Percentiles rank a stretch among this genome's conserved stretches.
These are phyloP conservation scores for Mastomys natalensis DNA, from an alignment of 2,113 vertebrate genomes.

Conservation along the genomic window DNA sequence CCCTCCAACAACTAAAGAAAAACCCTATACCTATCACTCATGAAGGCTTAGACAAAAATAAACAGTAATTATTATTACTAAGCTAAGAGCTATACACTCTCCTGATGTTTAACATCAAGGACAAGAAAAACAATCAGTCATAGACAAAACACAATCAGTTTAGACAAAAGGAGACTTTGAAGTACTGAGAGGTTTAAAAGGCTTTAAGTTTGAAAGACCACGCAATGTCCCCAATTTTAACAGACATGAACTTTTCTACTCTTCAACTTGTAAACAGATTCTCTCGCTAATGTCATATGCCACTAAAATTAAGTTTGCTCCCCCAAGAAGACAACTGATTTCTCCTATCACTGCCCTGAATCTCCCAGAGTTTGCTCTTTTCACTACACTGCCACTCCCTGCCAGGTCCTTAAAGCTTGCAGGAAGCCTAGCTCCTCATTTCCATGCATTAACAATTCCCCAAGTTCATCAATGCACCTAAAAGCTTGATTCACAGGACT, in stretches of 20 bases:
- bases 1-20: conserved; percentile 6
- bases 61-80: conserved; percentile 48
- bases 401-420: background rate
- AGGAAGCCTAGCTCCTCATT: conserved; percentile 56
- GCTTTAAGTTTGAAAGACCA: conserved; percentile 42
- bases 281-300: conserved; percentile 32
- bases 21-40: background rate
- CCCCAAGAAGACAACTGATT: conserved; percentile 59
- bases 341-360: conserved; percentile 64
- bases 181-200: conserved; percentile 8
- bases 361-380: conserved; percentile 56
- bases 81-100: conserved; percentile 15
- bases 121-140: conserved; percentile 27
- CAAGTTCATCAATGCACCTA: conserved; percentile 42
- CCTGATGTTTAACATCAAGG: conserved; percentile 46
- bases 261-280: conserved; percentile 43
- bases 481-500: conserved; percentile 58
- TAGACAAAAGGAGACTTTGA: conserved; percentile 46
- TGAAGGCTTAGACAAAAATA: conserved; percentile 22
- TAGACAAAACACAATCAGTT: background rate
- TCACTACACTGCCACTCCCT: conserved; percentile 40
- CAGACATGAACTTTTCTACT: conserved; percentile 44
- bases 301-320: conserved; percentile 65
- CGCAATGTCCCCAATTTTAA: conserved; percentile 17
- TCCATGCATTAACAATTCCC: conserved; percentile 60